Evolutionary conservation across 1,140 invertebrate species (phyloP).

Genomic region (Eupristina koningsbergeri): DNA sequence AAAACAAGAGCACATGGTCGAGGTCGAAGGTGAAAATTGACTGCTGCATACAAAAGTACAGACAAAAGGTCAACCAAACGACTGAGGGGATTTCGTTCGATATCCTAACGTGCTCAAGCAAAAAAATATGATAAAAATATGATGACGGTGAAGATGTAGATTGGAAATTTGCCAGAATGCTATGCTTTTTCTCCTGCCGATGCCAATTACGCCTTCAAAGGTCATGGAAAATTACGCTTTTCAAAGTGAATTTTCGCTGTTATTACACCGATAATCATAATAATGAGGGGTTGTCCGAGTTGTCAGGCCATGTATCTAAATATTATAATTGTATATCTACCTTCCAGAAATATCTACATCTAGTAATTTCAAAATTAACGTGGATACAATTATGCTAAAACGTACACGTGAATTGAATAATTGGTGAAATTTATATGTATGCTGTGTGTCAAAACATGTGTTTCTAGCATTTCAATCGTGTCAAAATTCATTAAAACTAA

Average conservation of each 20-base stretch:
- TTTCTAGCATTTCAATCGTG: too few relatives aligned
- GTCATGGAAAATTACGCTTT: conserved; percentile 45
- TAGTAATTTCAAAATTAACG: too few relatives aligned
- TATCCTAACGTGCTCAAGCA: conserved; percentile 43
- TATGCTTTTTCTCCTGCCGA: background rate
- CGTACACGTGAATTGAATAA: too few relatives aligned
- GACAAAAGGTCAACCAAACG: conserved; percentile 34
- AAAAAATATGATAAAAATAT: conserved; percentile 4
- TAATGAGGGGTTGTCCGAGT: too few relatives aligned
- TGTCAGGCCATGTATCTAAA: too few relatives aligned
- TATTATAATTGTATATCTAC: background rate
- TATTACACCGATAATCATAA: background rate
- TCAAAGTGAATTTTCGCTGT: conserved; percentile 4
- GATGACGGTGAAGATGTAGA: conserved; percentile 10
- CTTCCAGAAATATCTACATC: too few relatives aligned
- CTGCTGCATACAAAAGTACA: background rate
- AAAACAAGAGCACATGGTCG: background rate
- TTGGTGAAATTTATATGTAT: too few relatives aligned
- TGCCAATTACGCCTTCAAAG: conserved; percentile 44
- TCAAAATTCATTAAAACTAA: too few relatives aligned
- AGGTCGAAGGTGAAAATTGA: background rate
- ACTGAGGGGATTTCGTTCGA: conserved; percentile 50
- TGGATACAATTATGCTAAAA: too few relatives aligned
- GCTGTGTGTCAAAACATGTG: too few relatives aligned
- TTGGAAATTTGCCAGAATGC: conserved; percentile 53